Conservation (phyloP, 2,888 invertebrate genomes). For the Nomada hirtipes region DNA sequence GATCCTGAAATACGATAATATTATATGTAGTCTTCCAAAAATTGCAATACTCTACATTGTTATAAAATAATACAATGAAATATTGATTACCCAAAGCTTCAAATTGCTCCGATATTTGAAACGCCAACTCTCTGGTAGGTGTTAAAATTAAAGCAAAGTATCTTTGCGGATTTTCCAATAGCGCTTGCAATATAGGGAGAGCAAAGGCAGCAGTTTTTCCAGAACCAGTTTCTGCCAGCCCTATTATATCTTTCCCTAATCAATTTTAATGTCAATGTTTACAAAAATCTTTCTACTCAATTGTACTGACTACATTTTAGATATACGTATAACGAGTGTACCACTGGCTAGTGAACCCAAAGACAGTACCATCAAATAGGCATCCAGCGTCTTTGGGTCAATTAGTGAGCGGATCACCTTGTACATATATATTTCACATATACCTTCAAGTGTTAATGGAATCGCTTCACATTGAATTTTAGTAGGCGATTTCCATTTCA, state of each 20-base stretch:
- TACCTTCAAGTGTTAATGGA: slow-evolving; percentile 95
- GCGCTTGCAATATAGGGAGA: slow-evolving; percentile 95
- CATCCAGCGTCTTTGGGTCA: too few relatives aligned
- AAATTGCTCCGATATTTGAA: slow-evolving; percentile 99
- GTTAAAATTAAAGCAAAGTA: slow-evolving; percentile 97
- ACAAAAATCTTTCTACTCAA: slow-evolving; percentile 82
- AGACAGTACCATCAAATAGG: too few relatives aligned
- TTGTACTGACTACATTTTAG: slow-evolving; percentile 79
- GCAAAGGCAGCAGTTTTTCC: slow-evolving; percentile 99
- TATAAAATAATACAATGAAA: not conserved
- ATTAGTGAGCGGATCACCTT: too few relatives aligned
- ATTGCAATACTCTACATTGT: not conserved
- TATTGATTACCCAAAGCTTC: slow-evolving; percentile 93
- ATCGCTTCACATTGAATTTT: slow-evolving; percentile 98
- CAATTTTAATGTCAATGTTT: slow-evolving; percentile 85
- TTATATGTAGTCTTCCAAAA: not conserved
- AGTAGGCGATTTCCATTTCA: slow-evolving; percentile 98
- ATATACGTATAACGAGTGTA: not conserved
- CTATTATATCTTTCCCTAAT: slow-evolving; percentile 92
- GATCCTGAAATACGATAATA: slow-evolving; percentile 86
- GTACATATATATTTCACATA: slow-evolving; percentile 26
- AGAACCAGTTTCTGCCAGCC: slow-evolving; percentile 94
- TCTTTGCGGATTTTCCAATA: slow-evolving; percentile 96
- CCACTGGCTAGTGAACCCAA: too few relatives aligned
- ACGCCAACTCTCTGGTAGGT: slow-evolving; percentile 98